Percentiles rank a stretch among this genome's conserved stretches.
Evolutionary conservation across 2,888 invertebrate species (phyloP).

Genomic region (Heliconius aoede): DNA sequence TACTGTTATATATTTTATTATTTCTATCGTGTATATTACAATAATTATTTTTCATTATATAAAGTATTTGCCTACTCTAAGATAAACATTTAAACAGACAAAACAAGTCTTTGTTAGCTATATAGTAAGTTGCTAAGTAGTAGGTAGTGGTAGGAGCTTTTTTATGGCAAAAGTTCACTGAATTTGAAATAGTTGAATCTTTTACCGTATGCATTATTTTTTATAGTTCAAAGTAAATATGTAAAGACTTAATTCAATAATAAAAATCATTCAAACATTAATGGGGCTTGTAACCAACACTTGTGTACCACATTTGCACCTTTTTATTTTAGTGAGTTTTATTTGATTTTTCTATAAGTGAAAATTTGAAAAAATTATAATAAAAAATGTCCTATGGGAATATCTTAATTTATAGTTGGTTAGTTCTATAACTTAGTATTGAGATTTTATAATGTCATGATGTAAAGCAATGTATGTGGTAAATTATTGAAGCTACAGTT

Average conservation of each 20-base stretch:
- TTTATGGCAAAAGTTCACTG: not conserved
- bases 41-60: constrained; percentile 43
- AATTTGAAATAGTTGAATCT: not conserved
- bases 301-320: no score
- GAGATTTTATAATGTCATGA: constrained; percentile 32
- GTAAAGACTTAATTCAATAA: constrained; percentile 3
- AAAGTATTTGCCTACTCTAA: constrained; percentile 43
- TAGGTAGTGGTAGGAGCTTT: constrained; percentile 10
- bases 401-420: not conserved
- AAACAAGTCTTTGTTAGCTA: constrained; percentile 37
- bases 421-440: constrained; percentile 9
- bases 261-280: not conserved
- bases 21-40: constrained; percentile 43
- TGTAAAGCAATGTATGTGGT: constrained; percentile 36
- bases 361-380: not conserved
- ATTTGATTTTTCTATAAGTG: not conserved
- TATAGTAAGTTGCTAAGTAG: constrained; percentile 21
- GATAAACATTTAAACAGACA: constrained; percentile 42
- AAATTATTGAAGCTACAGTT: constrained; percentile 24
- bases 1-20: constrained; percentile 44
- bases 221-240: not conserved
- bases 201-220: not conserved
- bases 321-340: not conserved
- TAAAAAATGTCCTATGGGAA: not conserved
- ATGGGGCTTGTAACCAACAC: not conserved